Evolutionary conservation across 1,140 invertebrate species (phyloP), one percentile per base, ranked within the genome.

Genomic region (Drosophila leontia): DNA sequence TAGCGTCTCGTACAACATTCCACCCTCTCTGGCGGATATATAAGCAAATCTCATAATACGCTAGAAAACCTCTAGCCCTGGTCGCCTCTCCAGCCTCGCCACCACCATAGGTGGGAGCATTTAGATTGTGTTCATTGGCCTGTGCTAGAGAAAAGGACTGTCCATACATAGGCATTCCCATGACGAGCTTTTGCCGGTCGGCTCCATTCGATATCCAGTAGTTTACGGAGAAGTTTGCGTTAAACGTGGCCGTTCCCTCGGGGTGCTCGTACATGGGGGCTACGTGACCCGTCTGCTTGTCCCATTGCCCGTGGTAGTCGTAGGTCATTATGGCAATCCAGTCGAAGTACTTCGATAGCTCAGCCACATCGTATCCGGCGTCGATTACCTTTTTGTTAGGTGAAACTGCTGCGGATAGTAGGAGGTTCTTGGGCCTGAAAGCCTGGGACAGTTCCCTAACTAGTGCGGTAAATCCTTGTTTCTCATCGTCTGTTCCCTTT

Each of bases 291-390:
- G 97, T 98, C 78, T 95, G 95, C 75, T 96, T 97, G 75, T 97
- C 96, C 95, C 96, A 97, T 77, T 97, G 95, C 0, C 97, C 97
- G 79, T 98, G 97, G 90, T 95, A 98, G 82, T 98, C 97, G 79
- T 98, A 98, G 1, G 96, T 95, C 95, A 98, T 98, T 3, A 98
- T 95, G 2, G 96, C 95, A 13, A 95, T 94, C 96, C 97, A 98
- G 90, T 98, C 97, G 0, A 98, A 93, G 71, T 96, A 94, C 58
- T 95, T 93, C 0, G 95, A 94, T 1, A 98, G 72, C 0, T 95
- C 92, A 0, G 95, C 94, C 1, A 97, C 95, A 82, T 98, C 96
- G 79, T 98, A 98, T 3, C 94, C 97, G 15, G 94, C 94, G 85
- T 97, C 96, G 3, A 98, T 96, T 0, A 98, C 96, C 81, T 95